Conservation (phyloP, 2,797 vertebrate genomes). For the Tokudaia muenninki region DNA sequence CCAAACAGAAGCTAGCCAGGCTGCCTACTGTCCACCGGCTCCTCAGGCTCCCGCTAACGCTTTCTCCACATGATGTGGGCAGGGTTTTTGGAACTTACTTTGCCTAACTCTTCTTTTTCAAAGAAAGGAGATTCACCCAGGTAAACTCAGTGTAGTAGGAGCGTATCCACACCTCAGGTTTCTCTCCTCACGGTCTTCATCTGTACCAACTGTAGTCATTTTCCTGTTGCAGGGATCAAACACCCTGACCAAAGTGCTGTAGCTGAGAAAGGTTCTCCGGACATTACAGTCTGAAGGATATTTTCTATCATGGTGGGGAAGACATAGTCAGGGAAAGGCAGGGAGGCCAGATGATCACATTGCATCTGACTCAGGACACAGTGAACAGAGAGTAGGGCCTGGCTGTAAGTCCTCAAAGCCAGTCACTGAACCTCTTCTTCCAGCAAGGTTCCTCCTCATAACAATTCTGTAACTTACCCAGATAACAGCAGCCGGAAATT, state of each 20-base stretch:
- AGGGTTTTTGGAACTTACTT: neutral
- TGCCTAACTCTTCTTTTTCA: neutral
- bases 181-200: neutral
- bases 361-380: neutral
- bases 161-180: neutral
- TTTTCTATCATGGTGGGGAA: neutral
- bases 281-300: neutral
- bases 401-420: neutral
- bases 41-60: neutral
- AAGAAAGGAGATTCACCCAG: neutral
- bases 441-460: neutral
- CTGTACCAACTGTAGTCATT: neutral
- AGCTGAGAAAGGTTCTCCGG: neutral
- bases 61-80: neutral
- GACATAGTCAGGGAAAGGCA: neutral
- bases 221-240: neutral
- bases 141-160: neutral
- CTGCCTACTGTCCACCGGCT: neutral
- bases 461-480: neutral
- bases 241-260: neutral
- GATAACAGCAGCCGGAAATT: neutral
- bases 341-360: neutral
- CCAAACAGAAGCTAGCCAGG: constrained; percentile 6
- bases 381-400: neutral
- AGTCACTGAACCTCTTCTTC: neutral